A percentile compares a stretch with the other conserved stretches of the same genome.
phyloP scores from a whole-genome alignment of 2,888 invertebrate species.

The Tuta absoluta region DNA sequence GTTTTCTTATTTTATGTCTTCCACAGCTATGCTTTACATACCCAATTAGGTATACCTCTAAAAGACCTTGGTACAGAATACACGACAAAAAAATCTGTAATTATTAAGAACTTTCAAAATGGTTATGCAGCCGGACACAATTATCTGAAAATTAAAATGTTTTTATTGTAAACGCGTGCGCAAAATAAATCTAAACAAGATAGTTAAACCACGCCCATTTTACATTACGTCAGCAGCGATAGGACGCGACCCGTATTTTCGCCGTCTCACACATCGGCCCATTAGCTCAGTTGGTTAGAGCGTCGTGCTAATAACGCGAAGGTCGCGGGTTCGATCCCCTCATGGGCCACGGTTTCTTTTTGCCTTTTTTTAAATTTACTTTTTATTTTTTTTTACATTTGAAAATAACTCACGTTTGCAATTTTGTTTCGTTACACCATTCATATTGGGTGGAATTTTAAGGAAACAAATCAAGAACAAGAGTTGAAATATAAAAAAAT shows the following conservation, averaged over 20 bases:
- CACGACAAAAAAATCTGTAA: too few relatives aligned
- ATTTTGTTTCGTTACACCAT: too few relatives aligned
- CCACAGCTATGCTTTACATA: too few relatives aligned
- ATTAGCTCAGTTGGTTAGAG: slow-evolving; percentile 88
- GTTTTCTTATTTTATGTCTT: too few relatives aligned
- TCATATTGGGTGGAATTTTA: too few relatives aligned
- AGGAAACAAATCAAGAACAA: too few relatives aligned
- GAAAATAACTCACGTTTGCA: too few relatives aligned
- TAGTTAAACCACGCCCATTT: slow-evolving; percentile 1
- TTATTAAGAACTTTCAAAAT: too few relatives aligned
- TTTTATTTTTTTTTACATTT: background rate
- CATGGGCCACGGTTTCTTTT: slow-evolving; percentile 77
- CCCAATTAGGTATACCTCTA: too few relatives aligned
- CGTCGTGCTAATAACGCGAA: slow-evolving; percentile 89
- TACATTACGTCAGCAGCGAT: slow-evolving; percentile 27
- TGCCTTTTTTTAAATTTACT: slow-evolving; percentile 8
- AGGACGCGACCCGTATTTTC: slow-evolving; percentile 35
- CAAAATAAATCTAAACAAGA: background rate
- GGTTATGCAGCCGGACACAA: too few relatives aligned
- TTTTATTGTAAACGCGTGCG: background rate
- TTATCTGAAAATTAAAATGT: background rate
- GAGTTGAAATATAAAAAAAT: too few relatives aligned
- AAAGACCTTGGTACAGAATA: too few relatives aligned
- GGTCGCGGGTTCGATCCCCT: slow-evolving; percentile 88
- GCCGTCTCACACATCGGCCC: slow-evolving; percentile 49